phyloP scores from a whole-genome alignment of 2,797 vertebrate genomes.

The Otus scops region DNA sequence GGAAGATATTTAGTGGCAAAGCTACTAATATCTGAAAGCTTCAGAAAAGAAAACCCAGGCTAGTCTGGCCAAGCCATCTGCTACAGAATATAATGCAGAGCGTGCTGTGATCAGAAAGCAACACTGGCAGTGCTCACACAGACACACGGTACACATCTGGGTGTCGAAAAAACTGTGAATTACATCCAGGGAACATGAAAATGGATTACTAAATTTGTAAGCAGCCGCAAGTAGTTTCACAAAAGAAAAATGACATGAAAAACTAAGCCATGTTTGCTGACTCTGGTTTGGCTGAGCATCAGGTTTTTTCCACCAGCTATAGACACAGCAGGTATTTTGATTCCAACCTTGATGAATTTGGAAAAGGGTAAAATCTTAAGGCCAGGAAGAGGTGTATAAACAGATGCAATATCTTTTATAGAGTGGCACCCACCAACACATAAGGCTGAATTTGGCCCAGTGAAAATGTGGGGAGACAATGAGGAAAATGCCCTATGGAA shows the following conservation, averaged over 20 bases:
- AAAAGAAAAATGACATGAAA: not conserved
- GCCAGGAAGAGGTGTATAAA: not conserved
- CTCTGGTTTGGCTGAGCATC: not conserved
- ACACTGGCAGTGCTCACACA: fast-evolving
- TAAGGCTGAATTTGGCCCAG: not conserved
- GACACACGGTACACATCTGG: not conserved
- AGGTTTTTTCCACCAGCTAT: not conserved
- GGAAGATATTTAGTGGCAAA: not conserved
- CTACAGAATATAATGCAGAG: fast-evolving
- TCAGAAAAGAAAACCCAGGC: not conserved
- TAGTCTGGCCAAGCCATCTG: not conserved
- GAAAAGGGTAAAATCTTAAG: not conserved
- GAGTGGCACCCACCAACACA: not conserved
- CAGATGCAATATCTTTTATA: fast-evolving
- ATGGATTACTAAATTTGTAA: not conserved
- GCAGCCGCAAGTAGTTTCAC: not conserved
- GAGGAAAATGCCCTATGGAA: no score
- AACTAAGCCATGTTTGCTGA: not conserved
- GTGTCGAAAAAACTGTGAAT: not conserved
- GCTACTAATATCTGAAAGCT: not conserved
- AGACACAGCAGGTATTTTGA: not conserved
- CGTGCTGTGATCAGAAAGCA: not conserved
- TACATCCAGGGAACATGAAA: not conserved
- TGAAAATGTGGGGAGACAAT: not conserved
- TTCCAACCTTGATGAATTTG: not conserved